Base-by-base conservation (phyloP, 2,113 vertebrate genomes). In the Podocnemis expansa region DNA sequence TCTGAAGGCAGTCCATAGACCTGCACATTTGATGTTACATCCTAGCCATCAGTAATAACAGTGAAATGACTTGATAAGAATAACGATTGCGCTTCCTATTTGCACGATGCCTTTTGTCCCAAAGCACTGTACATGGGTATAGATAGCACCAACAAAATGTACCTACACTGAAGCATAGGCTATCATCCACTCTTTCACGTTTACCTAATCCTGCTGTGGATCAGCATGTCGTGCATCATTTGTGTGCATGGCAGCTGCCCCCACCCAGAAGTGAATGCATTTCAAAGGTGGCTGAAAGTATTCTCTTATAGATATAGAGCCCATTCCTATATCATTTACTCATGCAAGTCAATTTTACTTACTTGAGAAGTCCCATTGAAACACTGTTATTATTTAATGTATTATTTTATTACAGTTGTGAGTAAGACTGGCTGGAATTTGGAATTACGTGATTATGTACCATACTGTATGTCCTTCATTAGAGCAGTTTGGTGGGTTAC, bases 191-290 rank as follows among this genome's bases (percentile, higher is more conserved):
- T 58, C 84, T 73, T n/a, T 1, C 6, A 1, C 5, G 5, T 16
- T 56, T 31, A 25, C 49, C 67, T 81, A 43, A 10, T 19, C 12
- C 13, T 27, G 55, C 25, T 55, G 38, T 8, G 5, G 60, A 49
- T 34, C 41, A 78, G 43, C 78, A 54, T 17, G 41, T 43, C n/a
- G 5, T 31, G 34, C 11, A 2, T 47, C 22, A n/a, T 22, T 67
- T 73, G 5, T 13, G 14, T 3, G 0, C 2, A 7, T 13, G 38
- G 38, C 38, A 13, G 24, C 24, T 22, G 5, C 45, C 16, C 8
- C 63, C 19, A 5, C 24, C 43, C 43, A 45, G 45, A 12, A n/a
- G 2, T 2, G 55, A 52, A 21, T 60, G 38, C 58, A 82, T 16
- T 49, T 51, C 51, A 17, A 73, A 10, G 49, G 54, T 60, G 10